phyloP scores from a whole-genome alignment of 2,113 vertebrate genomes.

The Indicator indicator region DNA sequence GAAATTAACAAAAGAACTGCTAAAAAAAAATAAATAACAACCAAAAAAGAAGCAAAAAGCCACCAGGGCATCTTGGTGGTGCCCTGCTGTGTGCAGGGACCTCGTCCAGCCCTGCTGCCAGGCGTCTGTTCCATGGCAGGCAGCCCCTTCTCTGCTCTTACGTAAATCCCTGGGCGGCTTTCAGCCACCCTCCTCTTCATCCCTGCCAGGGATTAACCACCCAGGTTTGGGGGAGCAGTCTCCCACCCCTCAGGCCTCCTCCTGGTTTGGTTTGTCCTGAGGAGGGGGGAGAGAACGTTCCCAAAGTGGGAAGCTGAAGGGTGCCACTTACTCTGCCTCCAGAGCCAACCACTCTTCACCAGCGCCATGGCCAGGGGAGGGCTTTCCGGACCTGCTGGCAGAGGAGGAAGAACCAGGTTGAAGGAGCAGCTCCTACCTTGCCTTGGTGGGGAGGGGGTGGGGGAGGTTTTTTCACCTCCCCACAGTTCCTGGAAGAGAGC shows the following conservation, averaged over 20 bases:
- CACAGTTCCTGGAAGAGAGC: fast-evolving
- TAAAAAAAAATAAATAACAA: background rate
- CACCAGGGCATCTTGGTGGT: background rate
- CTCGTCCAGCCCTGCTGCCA: background rate
- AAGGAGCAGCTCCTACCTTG: background rate
- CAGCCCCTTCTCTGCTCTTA: background rate
- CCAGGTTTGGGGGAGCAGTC: fast-evolving
- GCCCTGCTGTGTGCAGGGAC: background rate
- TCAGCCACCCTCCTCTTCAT: background rate
- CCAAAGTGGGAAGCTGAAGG: background rate
- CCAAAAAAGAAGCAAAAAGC: background rate
- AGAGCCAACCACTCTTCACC: slow-evolving; percentile 93
- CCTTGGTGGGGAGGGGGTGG: background rate
- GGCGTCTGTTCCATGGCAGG: background rate
- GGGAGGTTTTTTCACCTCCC: background rate
- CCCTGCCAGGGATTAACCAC: background rate
- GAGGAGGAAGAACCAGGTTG: fast-evolving
- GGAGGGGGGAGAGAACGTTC: fast-evolving
- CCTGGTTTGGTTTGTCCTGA: background rate
- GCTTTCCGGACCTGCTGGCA: background rate
- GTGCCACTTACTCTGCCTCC: slow-evolving; percentile 91
- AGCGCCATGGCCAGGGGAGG: slow-evolving; percentile 81
- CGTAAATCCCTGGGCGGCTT: background rate
- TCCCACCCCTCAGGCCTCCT: background rate
- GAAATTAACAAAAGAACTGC: background rate